Evolutionary conservation across 1,140 invertebrate species (phyloP).

Genomic region (Uloborus diversus): DNA sequence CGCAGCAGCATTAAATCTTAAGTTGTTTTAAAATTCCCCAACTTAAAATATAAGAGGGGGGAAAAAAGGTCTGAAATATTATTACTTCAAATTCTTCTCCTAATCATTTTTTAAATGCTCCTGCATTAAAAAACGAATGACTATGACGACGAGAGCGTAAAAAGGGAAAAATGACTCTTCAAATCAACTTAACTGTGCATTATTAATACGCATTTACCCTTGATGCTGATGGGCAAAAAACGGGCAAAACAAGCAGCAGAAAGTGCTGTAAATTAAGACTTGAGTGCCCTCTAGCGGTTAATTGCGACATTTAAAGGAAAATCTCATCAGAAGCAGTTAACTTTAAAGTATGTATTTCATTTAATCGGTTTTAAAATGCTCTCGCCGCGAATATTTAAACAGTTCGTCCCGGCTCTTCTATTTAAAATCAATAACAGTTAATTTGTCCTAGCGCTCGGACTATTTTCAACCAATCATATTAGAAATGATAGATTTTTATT

Average conservation of each 20-base stretch:
- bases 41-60: too few relatives aligned
- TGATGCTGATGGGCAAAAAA: not conserved
- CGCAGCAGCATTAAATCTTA: too few relatives aligned
- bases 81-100: too few relatives aligned
- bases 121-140: too few relatives aligned
- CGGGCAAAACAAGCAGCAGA: not conserved
- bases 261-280: slow-evolving; percentile 50
- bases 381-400: slow-evolving; percentile 44
- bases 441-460: slow-evolving; percentile 20
- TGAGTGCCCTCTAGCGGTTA: slow-evolving; percentile 51
- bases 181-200: slow-evolving; percentile 32
- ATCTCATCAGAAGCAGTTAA: slow-evolving; percentile 33
- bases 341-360: slow-evolving; percentile 48
- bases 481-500: slow-evolving; percentile 23
- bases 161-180: slow-evolving; percentile 22
- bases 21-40: too few relatives aligned
- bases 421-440: slow-evolving; percentile 39
- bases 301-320: slow-evolving; percentile 42
- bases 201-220: slow-evolving; percentile 37
- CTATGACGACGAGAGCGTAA: too few relatives aligned
- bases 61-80: too few relatives aligned
- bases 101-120: too few relatives aligned
- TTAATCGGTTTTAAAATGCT: slow-evolving; percentile 54
- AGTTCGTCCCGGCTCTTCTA: not conserved
- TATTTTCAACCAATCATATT: slow-evolving; percentile 42